These are phyloP conservation scores for Felis chaus DNA, from an alignment of 2,113 vertebrate genomes.

Conservation along the genomic window DNA sequence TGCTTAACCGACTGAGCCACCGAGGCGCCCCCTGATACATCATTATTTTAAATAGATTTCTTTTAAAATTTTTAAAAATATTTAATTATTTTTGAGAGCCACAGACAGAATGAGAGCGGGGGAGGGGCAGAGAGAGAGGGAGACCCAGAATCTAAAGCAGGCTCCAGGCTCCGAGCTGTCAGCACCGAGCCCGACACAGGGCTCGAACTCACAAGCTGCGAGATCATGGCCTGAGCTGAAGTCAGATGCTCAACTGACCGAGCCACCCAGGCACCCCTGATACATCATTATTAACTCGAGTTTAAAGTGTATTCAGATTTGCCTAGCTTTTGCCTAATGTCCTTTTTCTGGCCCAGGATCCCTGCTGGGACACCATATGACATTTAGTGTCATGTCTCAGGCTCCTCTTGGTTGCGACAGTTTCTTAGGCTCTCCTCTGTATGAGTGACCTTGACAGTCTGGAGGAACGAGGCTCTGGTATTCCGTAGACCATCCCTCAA, in stretches of 20 bases:
- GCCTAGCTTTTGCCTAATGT: not conserved
- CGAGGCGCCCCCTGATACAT: not conserved
- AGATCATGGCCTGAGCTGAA: too few species aligned
- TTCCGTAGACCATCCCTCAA: not conserved
- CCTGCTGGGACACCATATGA: not conserved
- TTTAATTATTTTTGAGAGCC: too few species aligned
- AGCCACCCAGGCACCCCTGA: not conserved
- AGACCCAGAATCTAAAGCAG: too few species aligned
- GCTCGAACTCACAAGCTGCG: fast-evolving
- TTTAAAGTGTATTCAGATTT: not conserved
- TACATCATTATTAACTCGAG: not conserved
- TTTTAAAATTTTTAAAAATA: fast-evolving
- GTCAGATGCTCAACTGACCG: too few species aligned
- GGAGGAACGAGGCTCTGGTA: not conserved
- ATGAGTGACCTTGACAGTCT: not conserved
- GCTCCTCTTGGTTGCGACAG: too few species aligned
- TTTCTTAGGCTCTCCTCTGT: not conserved
- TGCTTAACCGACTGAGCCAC: too few species aligned
- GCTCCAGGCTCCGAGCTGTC: too few species aligned
- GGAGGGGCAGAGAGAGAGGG: too few species aligned
- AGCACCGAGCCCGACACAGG: too few species aligned
- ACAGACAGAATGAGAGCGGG: too few species aligned
- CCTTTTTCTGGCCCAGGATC: not conserved
- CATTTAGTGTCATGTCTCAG: not conserved
- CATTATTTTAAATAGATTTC: too few species aligned